Evolutionary conservation across 2,888 invertebrate species (phyloP).

Genomic region (Drosophila cognata): DNA sequence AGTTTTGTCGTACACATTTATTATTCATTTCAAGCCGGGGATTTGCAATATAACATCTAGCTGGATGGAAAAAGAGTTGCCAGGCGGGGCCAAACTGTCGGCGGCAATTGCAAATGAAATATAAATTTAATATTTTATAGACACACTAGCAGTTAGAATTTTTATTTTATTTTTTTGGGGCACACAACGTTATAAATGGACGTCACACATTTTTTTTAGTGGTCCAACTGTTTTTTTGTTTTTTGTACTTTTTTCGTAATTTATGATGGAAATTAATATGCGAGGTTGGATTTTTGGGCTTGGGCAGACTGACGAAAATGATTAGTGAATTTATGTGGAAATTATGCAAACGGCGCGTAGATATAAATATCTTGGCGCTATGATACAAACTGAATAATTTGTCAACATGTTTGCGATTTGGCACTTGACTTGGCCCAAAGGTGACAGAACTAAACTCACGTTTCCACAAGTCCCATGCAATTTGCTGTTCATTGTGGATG

Average conservation of each 20-base stretch:
- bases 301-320: conserved; percentile 62
- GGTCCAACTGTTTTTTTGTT: conserved; percentile 10
- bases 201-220: conserved; percentile 40
- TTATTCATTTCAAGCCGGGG: conserved; percentile 59
- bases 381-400: conserved; percentile 51
- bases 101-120: conserved; percentile 79
- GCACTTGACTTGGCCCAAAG: conserved; percentile 50
- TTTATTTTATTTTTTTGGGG: conserved; percentile 24
- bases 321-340: conserved; percentile 75
- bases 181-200: conserved; percentile 49
- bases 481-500: background rate
- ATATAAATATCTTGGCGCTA: conserved; percentile 55
- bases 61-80: conserved; percentile 23
- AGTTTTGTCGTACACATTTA: conserved; percentile 65
- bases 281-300: conserved; percentile 58
- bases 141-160: conserved; percentile 49
- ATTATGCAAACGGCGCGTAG: conserved; percentile 66
- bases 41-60: conserved; percentile 2
- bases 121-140: conserved; percentile 79
- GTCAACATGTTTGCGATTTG: conserved; percentile 61
- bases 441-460: conserved; percentile 59
- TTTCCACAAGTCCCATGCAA: conserved; percentile 9
- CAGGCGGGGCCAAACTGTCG: conserved; percentile 56
- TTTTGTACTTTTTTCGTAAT: conserved; percentile 49
- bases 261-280: conserved; percentile 77